Conservation (phyloP, 2,797 vertebrate genomes). For the Synanceia verrucosa region DNA sequence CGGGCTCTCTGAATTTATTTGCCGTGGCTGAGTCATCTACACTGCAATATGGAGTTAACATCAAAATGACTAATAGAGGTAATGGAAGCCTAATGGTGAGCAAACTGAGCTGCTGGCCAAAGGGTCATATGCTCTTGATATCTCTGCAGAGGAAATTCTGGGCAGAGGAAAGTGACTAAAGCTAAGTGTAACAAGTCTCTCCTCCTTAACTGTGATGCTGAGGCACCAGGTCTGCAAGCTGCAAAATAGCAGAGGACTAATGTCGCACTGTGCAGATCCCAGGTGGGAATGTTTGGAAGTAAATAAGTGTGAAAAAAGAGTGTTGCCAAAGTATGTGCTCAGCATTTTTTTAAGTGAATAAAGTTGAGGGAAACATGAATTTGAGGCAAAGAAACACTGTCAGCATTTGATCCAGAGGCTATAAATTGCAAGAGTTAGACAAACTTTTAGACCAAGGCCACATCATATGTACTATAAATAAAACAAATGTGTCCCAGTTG, state of each 20-base stretch:
- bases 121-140: slow-evolving; percentile 36
- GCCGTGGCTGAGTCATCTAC: slow-evolving; percentile 64
- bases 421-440: neutral
- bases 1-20: slow-evolving; percentile 54
- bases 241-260: slow-evolving; percentile 36
- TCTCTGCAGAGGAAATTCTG: slow-evolving; percentile 21
- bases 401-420: slow-evolving; percentile 24
- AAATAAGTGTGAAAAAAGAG: slow-evolving; percentile 32
- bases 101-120: slow-evolving; percentile 19
- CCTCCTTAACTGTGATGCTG: slow-evolving; percentile 23
- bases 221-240: slow-evolving; percentile 43
- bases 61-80: slow-evolving; percentile 61
- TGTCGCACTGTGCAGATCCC: slow-evolving; percentile 31
- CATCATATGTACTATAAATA: neutral
- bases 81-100: slow-evolving; percentile 52
- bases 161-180: slow-evolving; percentile 20
- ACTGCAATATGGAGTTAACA: slow-evolving; percentile 58
- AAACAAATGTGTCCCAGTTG: neutral
- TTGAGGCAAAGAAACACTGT: slow-evolving; percentile 26
- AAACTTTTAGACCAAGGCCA: neutral
- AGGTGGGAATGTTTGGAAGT: slow-evolving; percentile 23
- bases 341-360: slow-evolving; percentile 33
- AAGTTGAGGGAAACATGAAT: slow-evolving; percentile 26
- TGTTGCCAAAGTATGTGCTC: slow-evolving; percentile 12
- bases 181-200: slow-evolving; percentile 32